Evolutionary conservation across 1,140 invertebrate genomes (phyloP).

Genomic region (Arion vulgaris): DNA sequence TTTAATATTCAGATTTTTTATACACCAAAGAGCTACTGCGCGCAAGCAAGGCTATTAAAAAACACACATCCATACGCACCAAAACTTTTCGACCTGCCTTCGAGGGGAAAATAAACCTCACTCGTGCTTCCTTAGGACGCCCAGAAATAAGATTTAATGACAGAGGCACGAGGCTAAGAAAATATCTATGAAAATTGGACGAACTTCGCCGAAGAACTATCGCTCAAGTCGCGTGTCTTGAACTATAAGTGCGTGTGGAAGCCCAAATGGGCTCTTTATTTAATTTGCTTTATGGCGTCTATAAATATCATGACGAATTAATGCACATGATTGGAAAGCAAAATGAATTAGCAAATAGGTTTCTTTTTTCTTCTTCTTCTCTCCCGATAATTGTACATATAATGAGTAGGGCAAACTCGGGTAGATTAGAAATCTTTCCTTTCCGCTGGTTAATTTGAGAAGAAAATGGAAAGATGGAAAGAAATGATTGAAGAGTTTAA

Average conservation of each 20-base stretch:
- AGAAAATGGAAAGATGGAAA: too few relatives aligned
- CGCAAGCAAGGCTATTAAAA: constrained; percentile 10
- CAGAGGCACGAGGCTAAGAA: constrained; percentile 20
- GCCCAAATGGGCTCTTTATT: constrained; percentile 22
- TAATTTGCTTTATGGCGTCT: constrained; percentile 23
- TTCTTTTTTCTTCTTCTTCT: too few relatives aligned
- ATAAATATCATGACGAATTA: constrained; percentile 4
- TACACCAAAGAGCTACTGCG: not conserved
- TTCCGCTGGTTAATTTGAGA: too few relatives aligned
- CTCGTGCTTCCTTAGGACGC: constrained; percentile 3
- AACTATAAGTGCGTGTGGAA: not conserved
- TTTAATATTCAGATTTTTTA: not conserved
- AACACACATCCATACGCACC: not conserved
- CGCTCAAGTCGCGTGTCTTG: constrained; percentile 3
- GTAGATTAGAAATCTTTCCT: too few relatives aligned
- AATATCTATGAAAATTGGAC: constrained; percentile 17
- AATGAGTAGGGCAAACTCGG: too few relatives aligned
- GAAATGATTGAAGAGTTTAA: too few relatives aligned
- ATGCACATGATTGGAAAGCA: constrained; percentile 12
- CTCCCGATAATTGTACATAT: too few relatives aligned
- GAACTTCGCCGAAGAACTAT: not conserved
- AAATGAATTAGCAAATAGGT: not conserved
- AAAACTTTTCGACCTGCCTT: not conserved
- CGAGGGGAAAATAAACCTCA: constrained; percentile 14
- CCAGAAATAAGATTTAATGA: constrained; percentile 11